These are phyloP conservation scores for Dexiosoma caninum DNA, from an alignment of 2,888 invertebrate genomes.

Conservation along the genomic window DNA sequence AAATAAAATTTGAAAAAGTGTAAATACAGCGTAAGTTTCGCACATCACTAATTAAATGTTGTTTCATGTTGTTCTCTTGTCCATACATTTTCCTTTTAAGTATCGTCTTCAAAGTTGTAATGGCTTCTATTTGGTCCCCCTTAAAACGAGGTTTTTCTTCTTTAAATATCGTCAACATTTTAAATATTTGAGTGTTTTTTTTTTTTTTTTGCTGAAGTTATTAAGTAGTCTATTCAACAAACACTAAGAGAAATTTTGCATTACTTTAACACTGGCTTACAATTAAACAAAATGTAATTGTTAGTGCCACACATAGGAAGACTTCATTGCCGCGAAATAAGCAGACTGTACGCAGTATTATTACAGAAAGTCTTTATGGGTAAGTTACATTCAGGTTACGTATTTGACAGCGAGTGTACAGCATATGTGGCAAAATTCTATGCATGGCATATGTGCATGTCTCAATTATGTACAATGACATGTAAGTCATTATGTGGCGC, in stretches of 20 bases:
- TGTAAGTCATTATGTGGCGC: too few species aligned
- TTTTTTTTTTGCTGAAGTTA: conserved; percentile 15
- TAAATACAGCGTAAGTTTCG: conserved; percentile 63
- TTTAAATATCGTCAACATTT: conserved; percentile 39
- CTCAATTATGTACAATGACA: too few species aligned
- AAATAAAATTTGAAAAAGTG: conserved; percentile 49
- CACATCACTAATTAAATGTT: conserved; percentile 68
- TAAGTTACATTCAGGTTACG: too few species aligned
- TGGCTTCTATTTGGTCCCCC: conserved; percentile 22
- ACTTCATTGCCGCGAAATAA: too few species aligned
- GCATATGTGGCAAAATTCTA: too few species aligned
- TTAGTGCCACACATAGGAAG: too few species aligned
- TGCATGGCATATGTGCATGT: too few species aligned
- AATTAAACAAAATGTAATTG: too few species aligned
- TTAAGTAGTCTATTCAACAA: not conserved
- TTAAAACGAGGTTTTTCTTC: conserved; percentile 15
- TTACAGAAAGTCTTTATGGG: too few species aligned
- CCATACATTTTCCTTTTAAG: conserved; percentile 50
- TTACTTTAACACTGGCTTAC: not conserved
- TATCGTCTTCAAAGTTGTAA: conserved; percentile 49
- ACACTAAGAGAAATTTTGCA: conserved; percentile 22
- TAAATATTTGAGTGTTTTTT: not conserved
- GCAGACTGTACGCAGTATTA: too few species aligned
- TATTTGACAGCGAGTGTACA: too few species aligned
- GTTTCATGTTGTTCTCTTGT: conserved; percentile 61